Conservation (phyloP, 2,113 vertebrate species). For the Amphilophus citrinellus region DNA sequence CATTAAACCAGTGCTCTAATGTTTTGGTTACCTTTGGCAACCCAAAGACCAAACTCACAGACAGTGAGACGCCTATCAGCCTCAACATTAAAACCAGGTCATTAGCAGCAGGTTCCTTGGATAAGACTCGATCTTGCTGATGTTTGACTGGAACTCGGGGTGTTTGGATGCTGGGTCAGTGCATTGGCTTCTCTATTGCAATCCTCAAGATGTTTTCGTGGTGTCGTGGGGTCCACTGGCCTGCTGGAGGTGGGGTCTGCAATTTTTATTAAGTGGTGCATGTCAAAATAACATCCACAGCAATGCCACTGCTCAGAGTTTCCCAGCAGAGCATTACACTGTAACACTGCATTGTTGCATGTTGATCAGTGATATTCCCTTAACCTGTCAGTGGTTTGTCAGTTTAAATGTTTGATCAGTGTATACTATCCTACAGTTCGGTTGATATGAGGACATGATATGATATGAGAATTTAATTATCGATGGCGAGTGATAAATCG, state of each 20-base stretch:
- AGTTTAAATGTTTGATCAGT: neutral
- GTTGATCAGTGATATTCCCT: neutral
- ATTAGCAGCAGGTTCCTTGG: neutral
- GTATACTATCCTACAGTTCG: neutral
- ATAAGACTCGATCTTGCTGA: neutral
- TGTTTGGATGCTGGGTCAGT: neutral
- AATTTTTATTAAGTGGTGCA: neutral
- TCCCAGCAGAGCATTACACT: neutral
- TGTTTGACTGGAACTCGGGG: neutral
- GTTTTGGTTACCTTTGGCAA: conserved; percentile 7
- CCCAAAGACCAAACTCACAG: neutral
- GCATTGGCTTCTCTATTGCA: neutral
- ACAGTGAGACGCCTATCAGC: neutral
- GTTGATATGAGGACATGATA: neutral
- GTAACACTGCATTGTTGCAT: neutral
- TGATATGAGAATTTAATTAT: neutral
- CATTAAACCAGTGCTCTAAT: neutral
- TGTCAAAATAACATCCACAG: neutral
- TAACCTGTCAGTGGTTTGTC: neutral
- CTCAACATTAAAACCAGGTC: neutral
- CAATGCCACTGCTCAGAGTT: neutral
- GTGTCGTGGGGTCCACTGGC: neutral
- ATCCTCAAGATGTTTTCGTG: neutral
- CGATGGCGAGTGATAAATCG: neutral
- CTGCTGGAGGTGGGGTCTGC: neutral